phyloP scores from a whole-genome alignment of 2,797 vertebrate genomes.

The Darevskia mixta region DNA sequence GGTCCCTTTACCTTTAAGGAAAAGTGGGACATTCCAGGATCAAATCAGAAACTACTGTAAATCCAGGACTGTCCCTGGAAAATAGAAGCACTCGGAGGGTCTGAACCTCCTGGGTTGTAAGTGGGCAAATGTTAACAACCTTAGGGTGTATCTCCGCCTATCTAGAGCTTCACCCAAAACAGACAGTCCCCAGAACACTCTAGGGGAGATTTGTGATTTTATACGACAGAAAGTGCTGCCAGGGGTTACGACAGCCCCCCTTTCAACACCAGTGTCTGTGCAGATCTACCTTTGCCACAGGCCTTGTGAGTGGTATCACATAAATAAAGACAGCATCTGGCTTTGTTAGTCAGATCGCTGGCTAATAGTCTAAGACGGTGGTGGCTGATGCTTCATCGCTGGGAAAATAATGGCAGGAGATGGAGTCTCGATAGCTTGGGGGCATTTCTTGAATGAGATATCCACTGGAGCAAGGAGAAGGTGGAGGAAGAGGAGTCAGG shows the following conservation, averaged over 20 bases:
- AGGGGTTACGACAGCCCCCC: neutral
- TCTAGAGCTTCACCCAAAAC: too few species aligned
- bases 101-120: too few species aligned
- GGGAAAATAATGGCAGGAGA: neutral
- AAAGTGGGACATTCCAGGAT: too few species aligned
- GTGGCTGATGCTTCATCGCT: neutral
- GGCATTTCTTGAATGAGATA: neutral
- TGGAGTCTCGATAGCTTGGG: neutral
- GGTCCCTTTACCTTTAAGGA: too few species aligned
- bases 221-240: neutral
- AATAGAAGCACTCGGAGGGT: too few species aligned
- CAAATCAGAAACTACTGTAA: too few species aligned
- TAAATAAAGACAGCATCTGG: too few species aligned
- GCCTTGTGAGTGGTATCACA: neutral
- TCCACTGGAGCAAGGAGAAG: neutral
- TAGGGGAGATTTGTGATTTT: neutral
- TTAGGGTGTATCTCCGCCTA: too few species aligned
- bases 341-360: neutral
- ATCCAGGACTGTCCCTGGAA: too few species aligned
- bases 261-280: neutral
- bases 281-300: neutral
- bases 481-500: neutral
- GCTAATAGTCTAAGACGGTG: neutral
- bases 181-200: too few species aligned
- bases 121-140: too few species aligned